phyloP scores from a whole-genome alignment of 2,888 invertebrate genomes.

The Drosophila leonis region DNA sequence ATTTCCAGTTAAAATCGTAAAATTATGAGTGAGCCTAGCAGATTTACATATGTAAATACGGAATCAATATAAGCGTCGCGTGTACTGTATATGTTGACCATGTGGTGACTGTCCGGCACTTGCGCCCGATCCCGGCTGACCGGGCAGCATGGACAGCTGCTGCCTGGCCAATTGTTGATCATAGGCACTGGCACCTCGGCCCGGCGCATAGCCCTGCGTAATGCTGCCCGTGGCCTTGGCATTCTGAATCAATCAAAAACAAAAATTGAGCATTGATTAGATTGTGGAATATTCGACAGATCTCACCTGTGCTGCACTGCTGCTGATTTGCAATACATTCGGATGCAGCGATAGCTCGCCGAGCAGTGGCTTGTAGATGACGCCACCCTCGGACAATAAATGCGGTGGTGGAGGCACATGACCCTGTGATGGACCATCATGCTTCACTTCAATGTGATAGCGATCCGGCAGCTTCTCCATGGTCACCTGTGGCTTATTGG shows the following conservation, averaged over 20 bases:
- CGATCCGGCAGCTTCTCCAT: conserved; percentile 85
- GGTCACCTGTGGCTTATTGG: conserved; percentile 83
- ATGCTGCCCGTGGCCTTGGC: conserved; percentile 93
- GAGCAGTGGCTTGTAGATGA: conserved; percentile 83
- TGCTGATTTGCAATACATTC: conserved; percentile 83
- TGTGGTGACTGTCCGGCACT: conserved; percentile 72
- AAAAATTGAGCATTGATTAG: neutral
- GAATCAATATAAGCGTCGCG: conserved; percentile 79
- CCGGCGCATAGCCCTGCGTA: conserved; percentile 93
- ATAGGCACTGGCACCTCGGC: conserved; percentile 86
- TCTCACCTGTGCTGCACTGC: conserved; percentile 75
- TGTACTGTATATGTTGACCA: conserved; percentile 80
- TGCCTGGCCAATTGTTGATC: conserved; percentile 79
- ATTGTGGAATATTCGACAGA: neutral
- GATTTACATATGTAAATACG: conserved; percentile 22
- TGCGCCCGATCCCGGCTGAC: conserved; percentile 64
- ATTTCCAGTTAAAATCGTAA: conserved; percentile 62
- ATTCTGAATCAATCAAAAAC: conserved; percentile 86
- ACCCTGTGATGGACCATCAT: conserved; percentile 73
- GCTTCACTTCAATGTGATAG: conserved; percentile 84
- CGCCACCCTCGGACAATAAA: conserved; percentile 82
- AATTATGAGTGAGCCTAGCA: conserved; percentile 62
- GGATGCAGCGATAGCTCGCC: conserved; percentile 84
- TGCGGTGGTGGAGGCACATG: conserved; percentile 79
- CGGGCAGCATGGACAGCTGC: conserved; percentile 80